Conservation (phyloP, 2,888 invertebrate species). For the Agrilus cyanescens region DNA sequence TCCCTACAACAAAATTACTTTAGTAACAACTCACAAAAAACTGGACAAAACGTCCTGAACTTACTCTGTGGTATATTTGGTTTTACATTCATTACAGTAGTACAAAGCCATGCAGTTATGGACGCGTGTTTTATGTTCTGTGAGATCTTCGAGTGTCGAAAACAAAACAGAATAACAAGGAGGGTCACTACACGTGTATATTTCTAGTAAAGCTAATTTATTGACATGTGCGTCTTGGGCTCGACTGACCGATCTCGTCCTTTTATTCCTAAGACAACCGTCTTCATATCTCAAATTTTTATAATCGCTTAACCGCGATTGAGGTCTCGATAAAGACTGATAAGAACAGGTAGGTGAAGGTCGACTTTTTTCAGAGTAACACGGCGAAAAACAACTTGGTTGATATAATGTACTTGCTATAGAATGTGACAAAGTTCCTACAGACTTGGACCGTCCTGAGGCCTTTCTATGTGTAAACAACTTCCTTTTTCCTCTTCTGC, state of each 20-base stretch:
- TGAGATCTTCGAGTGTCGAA: slow-evolving; percentile 9
- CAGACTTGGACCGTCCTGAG: slow-evolving; percentile 1
- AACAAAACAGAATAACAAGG: slow-evolving; percentile 3
- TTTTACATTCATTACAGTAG: slow-evolving; percentile 15
- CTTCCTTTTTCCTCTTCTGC: slow-evolving; percentile 6
- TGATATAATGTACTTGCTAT: background rate
- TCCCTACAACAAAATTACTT: slow-evolving; percentile 10
- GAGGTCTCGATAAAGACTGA: background rate
- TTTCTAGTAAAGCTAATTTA: slow-evolving; percentile 6
- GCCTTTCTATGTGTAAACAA: background rate
- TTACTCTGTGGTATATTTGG: slow-evolving; percentile 15
- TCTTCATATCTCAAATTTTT: slow-evolving; percentile 1
- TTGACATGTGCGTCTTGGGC: slow-evolving; percentile 1
- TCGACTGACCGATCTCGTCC: slow-evolving; percentile 10
- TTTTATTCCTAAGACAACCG: slow-evolving; percentile 2
- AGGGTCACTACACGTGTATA: slow-evolving; percentile 5
- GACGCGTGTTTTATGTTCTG: slow-evolving; percentile 11
- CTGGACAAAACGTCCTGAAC: slow-evolving; percentile 2
- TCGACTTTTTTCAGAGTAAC: too few species aligned
- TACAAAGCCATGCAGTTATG: slow-evolving; percentile 15
- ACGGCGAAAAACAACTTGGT: background rate
- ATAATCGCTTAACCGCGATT: background rate
- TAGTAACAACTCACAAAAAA: background rate
- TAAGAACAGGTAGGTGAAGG: background rate
- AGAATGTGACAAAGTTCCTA: background rate